Conservation (phyloP, 2,888 invertebrate genomes). For the Oasisia sp. region DNA sequence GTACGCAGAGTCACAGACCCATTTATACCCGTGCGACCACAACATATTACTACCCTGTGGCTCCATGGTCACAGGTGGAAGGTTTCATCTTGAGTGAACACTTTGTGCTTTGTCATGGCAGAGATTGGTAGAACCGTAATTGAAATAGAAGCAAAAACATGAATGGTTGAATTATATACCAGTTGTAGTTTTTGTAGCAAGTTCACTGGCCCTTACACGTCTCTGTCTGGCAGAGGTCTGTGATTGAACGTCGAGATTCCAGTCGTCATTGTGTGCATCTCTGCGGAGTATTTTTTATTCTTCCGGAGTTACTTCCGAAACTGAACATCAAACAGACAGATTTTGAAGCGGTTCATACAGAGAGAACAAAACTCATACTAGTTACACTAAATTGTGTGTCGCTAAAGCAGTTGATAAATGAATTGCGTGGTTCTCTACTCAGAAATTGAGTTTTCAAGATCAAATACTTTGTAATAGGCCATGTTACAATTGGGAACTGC, state of each 20-base stretch:
- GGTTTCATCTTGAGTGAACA: not conserved
- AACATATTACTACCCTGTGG: not conserved
- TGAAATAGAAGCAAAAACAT: not conserved
- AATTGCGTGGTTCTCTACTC: not conserved
- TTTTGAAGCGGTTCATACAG: not conserved
- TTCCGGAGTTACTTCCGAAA: not conserved
- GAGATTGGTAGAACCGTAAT: slow-evolving; percentile 7
- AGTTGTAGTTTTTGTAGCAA: not conserved
- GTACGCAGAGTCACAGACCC: not conserved
- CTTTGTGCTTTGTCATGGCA: not conserved
- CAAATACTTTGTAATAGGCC: not conserved
- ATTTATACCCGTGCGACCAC: not conserved
- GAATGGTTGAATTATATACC: not conserved
- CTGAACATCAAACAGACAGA: not conserved
- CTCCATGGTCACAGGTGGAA: not conserved
- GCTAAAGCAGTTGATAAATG: slow-evolving; percentile 7
- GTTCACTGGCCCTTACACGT: not conserved
- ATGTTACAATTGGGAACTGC: not conserved
- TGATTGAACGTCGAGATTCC: not conserved
- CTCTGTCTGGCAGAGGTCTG: not conserved
- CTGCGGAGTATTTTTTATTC: not conserved
- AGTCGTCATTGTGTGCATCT: not conserved
- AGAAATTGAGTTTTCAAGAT: slow-evolving; percentile 3
- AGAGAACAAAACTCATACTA: not conserved
- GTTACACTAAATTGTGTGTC: slow-evolving; percentile 4